Conservation (phyloP, 2,888 invertebrate species). For the Eutolmus rufibarbis region DNA sequence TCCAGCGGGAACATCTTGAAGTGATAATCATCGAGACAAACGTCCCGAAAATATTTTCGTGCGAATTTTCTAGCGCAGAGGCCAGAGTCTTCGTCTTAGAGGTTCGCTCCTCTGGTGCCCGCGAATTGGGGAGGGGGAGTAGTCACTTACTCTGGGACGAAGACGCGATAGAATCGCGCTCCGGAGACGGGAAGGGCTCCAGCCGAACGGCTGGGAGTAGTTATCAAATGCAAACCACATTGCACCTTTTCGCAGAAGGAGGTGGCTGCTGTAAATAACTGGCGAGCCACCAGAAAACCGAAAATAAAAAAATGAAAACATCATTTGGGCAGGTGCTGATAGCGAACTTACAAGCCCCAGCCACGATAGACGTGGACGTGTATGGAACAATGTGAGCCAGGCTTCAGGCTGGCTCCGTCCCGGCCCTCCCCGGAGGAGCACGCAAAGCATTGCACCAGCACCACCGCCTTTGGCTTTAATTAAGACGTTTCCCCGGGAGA, state of each 20-base stretch:
- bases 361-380: neutral
- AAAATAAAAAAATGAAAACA: neutral
- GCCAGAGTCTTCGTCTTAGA: neutral
- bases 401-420: neutral
- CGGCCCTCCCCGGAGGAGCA: neutral
- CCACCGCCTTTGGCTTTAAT: neutral
- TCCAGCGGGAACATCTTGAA: constrained; percentile 21
- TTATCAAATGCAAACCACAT: constrained; percentile 29
- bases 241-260: constrained; percentile 7
- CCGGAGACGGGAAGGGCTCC: neutral
- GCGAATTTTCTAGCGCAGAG: constrained; percentile 16
- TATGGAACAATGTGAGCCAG: constrained; percentile 3
- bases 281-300: neutral
- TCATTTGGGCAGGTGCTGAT: constrained; percentile 4
- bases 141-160: neutral
- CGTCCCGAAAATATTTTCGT: constrained; percentile 26
- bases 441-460: neutral
- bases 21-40: constrained; percentile 32
- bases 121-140: neutral
- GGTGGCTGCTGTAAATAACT: neutral
- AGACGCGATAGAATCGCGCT: neutral
- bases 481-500: constrained; percentile 13
- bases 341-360: neutral
- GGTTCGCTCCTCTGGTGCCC: neutral
- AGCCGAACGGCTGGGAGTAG: neutral